phyloP scores from a whole-genome alignment of 2,888 invertebrate genomes.

The Strigamia transsilvanica region DNA sequence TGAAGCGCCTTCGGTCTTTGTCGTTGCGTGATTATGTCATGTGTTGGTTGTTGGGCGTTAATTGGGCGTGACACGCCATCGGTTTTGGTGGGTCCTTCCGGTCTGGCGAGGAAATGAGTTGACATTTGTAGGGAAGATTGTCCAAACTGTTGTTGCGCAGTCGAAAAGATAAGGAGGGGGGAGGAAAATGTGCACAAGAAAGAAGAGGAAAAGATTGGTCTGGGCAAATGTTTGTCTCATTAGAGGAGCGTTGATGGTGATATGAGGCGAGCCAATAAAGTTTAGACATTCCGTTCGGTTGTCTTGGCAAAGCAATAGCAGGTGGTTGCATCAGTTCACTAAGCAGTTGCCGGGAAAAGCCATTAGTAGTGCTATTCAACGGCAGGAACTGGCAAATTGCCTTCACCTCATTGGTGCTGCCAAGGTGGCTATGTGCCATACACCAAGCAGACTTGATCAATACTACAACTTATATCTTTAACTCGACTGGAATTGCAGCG shows the following conservation, averaged over 20 bases:
- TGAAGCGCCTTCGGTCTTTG: background rate
- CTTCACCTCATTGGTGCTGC: slow-evolving; percentile 35
- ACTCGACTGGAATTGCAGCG: no score
- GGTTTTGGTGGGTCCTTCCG: background rate
- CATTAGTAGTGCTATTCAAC: slow-evolving; percentile 42
- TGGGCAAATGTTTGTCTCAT: background rate
- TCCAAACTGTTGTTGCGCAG: background rate
- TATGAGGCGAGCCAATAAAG: slow-evolving; percentile 29
- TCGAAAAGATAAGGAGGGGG: background rate
- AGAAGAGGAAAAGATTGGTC: background rate
- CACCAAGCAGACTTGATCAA: background rate
- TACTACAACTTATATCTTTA: background rate
- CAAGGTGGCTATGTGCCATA: slow-evolving; percentile 22
- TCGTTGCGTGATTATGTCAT: background rate
- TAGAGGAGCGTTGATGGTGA: background rate
- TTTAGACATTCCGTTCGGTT: slow-evolving; percentile 16
- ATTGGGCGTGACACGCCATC: background rate
- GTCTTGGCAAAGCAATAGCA: slow-evolving; percentile 42
- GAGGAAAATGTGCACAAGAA: background rate
- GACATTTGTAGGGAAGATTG: background rate
- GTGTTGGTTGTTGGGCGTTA: background rate
- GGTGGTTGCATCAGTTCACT: slow-evolving; percentile 41
- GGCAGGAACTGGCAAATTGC: slow-evolving; percentile 40
- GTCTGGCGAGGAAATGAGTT: background rate
- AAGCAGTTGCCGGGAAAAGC: slow-evolving; percentile 38